phyloP scores from a whole-genome alignment of 2,888 invertebrate species.

The Hypolimnas misippus region DNA sequence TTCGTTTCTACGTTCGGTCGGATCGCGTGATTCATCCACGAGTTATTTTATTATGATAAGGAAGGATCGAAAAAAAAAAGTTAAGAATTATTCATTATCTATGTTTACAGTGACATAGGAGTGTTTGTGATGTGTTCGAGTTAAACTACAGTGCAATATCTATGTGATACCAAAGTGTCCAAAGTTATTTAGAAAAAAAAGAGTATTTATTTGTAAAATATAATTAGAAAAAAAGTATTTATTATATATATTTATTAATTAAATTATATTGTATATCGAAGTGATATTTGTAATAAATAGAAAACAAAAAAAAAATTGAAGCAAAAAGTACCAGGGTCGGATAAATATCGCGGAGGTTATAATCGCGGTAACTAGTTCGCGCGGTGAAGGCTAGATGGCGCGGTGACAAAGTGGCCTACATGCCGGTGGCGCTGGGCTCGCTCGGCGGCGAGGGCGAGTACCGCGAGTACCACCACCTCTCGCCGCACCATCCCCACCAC shows the following conservation, averaged over 20 bases:
- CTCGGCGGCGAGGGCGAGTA: slow-evolving; percentile 86
- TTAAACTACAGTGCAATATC: slow-evolving; percentile 39
- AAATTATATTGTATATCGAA: slow-evolving; percentile 5
- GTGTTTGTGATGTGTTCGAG: slow-evolving; percentile 20
- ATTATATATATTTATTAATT: neutral
- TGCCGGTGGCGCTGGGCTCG: slow-evolving; percentile 86
- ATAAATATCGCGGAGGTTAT: slow-evolving; percentile 9
- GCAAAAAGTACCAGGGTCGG: slow-evolving; percentile 26
- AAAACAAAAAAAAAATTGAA: slow-evolving; percentile 26
- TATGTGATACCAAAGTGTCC: slow-evolving; percentile 62
- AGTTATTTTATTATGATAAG: slow-evolving; percentile 32
- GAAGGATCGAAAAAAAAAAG: neutral
- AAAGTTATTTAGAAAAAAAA: slow-evolving; percentile 48
- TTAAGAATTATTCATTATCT: slow-evolving; percentile 11
- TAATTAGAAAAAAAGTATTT: slow-evolving; percentile 16
- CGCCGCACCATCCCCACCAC: slow-evolving; percentile 76
- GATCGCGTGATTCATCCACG: slow-evolving; percentile 42
- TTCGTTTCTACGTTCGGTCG: slow-evolving; percentile 55
- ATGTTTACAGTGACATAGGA: slow-evolving; percentile 2
- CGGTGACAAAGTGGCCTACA: slow-evolving; percentile 87
- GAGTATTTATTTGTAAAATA: slow-evolving; percentile 31
- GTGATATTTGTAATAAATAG: slow-evolving; percentile 30
- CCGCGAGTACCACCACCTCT: slow-evolving; percentile 77
- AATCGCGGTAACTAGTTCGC: slow-evolving; percentile 19
- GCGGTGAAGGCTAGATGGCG: slow-evolving; percentile 68